Base-by-base conservation (phyloP, 2,797 vertebrate species). In the Urosaurus nigricauda region DNA sequence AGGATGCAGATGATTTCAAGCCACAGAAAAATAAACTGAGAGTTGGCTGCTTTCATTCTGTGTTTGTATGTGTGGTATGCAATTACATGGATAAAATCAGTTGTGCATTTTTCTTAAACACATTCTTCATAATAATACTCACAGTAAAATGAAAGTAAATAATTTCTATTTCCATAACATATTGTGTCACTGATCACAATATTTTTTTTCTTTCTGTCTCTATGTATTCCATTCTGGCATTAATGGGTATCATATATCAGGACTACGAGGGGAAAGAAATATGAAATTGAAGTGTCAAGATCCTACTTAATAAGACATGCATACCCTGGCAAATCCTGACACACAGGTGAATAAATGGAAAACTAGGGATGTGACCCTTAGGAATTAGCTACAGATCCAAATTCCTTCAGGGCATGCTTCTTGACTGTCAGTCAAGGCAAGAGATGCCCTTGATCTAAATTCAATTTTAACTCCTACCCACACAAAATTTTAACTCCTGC, bases 61-160 rank as follows among this genome's bases (percentile, higher is more conserved):
- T 88, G 93, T 74, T 93, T 93, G 80, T 63, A 85, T 85, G 0
- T 88, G 65, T 51, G 89, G 85, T 91, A 83, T 88, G 79, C 79
- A 92, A 89, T 88, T 91, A 4, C 7, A 43, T 90, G 71, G 79
- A 3, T 58, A 2, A 53, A 89, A 85, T 29, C 9, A 73, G 82
- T 81, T 13, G 5, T n/a, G 43, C 71, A 1, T 4, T 5, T 85
- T 70, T 87, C 85, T 70, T 85, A 87, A 68, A 68, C 85, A 71
- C 85, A 68, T 5, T 29, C 58, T 40, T 60, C n/a, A 0, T 17
- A 78, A 73, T 88, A 35, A 81, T 65, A 73, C 92, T 88, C 7
- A 24, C 37, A 40, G 29, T 26, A 89, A 81, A 19, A 60, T 80
- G 40, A 53, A 3, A 9, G 56, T 37, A 37, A 32, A 47, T 85